Percentiles rank a stretch among this genome's conserved stretches.
Conservation (phyloP, 2,113 vertebrate species). For the Anguilla japonica region DNA sequence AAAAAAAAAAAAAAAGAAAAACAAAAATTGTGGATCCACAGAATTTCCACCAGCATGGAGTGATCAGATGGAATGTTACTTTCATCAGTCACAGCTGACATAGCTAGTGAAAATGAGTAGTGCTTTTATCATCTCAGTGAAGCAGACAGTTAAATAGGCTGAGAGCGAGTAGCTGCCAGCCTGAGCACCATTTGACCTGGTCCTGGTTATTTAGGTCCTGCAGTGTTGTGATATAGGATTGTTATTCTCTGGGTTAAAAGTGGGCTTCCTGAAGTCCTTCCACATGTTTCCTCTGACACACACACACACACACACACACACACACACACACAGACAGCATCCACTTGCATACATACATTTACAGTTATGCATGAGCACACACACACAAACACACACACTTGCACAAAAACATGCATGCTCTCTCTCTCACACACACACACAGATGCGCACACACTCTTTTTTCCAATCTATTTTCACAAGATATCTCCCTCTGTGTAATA, state of each 20-base stretch:
- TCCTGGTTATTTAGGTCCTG: neutral
- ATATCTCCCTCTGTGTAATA: neutral
- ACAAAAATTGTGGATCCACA: no score
- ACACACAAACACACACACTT: neutral
- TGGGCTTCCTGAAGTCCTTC: neutral
- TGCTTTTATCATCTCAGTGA: neutral
- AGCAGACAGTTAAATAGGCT: neutral
- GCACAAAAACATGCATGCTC: neutral
- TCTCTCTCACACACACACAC: neutral
- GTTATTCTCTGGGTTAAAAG: neutral
- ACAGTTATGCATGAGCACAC: neutral
- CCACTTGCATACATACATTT: neutral
- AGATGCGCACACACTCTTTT: neutral
- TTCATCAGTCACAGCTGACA: neutral
- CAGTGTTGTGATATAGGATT: neutral
- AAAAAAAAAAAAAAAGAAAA: no score
- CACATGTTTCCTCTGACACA: neutral
- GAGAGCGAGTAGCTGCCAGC: neutral
- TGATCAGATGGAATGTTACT: neutral
- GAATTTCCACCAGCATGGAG: neutral
- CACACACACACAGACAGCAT: no score
- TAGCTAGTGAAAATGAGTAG: neutral
- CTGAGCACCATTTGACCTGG: neutral
- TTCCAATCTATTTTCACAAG: neutral
- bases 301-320: neutral